Percentiles rank a stretch among this genome's conserved stretches.
phyloP scores from a whole-genome alignment of 2,888 invertebrate species.

The Cephus runcator region DNA sequence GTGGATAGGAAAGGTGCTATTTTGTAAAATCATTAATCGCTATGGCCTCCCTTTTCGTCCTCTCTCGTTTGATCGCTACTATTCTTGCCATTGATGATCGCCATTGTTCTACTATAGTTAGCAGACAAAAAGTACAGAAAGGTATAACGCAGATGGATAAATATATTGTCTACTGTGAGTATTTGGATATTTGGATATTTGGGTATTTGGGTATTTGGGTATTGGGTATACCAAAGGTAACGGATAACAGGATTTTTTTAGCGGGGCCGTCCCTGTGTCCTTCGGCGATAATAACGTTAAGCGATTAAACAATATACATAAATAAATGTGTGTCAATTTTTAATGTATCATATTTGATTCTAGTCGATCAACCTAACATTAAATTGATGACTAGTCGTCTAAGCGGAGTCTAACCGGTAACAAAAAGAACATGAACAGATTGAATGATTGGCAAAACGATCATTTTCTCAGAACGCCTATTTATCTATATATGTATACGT shows the following conservation, averaged over 20 bases:
- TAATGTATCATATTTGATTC: constrained; percentile 56
- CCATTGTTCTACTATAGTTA: neutral
- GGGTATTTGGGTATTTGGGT: too few species aligned
- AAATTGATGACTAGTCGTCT: constrained; percentile 6
- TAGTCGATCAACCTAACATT: constrained; percentile 31
- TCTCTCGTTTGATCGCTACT: constrained; percentile 14
- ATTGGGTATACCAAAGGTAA: too few species aligned
- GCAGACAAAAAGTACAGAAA: too few species aligned
- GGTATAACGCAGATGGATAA: too few species aligned
- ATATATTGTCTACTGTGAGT: too few species aligned
- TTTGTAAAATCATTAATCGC: constrained; percentile 30
- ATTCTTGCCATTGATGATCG: constrained; percentile 12
- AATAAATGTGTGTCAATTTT: constrained; percentile 61
- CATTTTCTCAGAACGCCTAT: constrained; percentile 34
- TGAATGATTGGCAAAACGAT: constrained; percentile 1
- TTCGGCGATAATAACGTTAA: neutral
- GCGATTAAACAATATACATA: constrained; percentile 31
- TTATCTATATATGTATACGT: constrained; percentile 41
- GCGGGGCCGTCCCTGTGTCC: neutral
- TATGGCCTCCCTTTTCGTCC: neutral
- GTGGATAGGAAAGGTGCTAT: constrained; percentile 54
- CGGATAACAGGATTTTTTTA: neutral
- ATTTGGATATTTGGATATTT: too few species aligned
- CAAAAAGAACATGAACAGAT: constrained; percentile 10
- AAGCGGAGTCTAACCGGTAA: constrained; percentile 8